A percentile compares a stretch with the other conserved stretches of the same genome.
These are phyloP conservation scores for Dicycla oo DNA, from an alignment of 2,888 invertebrate species.

Conservation along the genomic window DNA sequence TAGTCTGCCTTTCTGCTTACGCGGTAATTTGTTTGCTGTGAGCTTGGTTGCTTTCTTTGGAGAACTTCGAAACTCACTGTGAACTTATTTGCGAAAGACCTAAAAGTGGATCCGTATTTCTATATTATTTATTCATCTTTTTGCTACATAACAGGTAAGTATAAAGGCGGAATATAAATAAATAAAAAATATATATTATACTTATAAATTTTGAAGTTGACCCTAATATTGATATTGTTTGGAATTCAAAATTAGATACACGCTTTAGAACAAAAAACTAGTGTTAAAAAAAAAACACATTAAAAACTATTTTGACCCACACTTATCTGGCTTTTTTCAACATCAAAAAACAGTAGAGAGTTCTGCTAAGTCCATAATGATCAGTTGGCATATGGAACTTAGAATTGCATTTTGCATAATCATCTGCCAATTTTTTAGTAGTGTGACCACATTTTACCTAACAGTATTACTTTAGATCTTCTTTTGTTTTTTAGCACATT, in stretches of 20 bases:
- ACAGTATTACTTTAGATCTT: neutral
- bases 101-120: neutral
- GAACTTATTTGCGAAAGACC: neutral
- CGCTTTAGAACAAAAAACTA: neutral
- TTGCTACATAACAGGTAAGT: too few relatives aligned
- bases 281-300: conserved; percentile 17
- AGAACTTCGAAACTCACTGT: neutral
- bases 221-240: neutral
- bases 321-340: conserved; percentile 33
- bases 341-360: conserved; percentile 56
- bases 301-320: conserved; percentile 32
- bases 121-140: too few relatives aligned
- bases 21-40: neutral
- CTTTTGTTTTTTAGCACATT: neutral
- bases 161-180: too few relatives aligned
- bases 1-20: too few relatives aligned
- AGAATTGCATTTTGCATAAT: conserved; percentile 62
- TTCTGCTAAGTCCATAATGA: conserved; percentile 65
- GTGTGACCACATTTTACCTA: conserved; percentile 53
- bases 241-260: conserved; percentile 2
- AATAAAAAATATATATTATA: too few relatives aligned
- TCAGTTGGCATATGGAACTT: conserved; percentile 74
- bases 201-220: too few relatives aligned
- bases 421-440: conserved; percentile 60
- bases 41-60: neutral